Base-by-base conservation (phyloP, 2,797 vertebrate species). In the Nannoperca obscura region DNA sequence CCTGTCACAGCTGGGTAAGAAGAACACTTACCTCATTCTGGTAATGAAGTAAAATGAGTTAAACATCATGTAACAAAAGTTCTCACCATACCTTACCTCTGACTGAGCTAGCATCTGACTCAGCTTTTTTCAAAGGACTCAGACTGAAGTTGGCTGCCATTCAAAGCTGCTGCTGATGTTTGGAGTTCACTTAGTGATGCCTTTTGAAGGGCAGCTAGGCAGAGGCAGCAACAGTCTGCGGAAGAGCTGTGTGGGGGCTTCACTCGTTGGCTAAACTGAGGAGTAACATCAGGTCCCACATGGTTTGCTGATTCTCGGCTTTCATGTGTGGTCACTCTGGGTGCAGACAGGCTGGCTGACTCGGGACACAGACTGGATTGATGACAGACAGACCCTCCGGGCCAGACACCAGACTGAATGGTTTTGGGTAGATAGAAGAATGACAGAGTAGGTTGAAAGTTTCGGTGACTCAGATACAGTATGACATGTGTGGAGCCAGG, bases 1-100 rank as follows among this genome's bases (percentile, higher is more conserved):
- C 93, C 95, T 0, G 0, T 94, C 85, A 91, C 94, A 0, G 67
- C 88, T 1, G 96, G 97, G 98, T 99, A 93, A 94, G 90, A 78
- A 62, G 44, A 82, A 65, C 44, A 66, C 59, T 80, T 57, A 70
- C 69, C 66, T 80, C 75, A 78, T 57, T 67, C 32, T 38, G 40
- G 52, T 22, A 76, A 44, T 40, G 72, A 67, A 36, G 49, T 83
- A 20, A 89, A 78, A 73, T 54, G 1, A 73, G 47, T 67, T 8
- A 62, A 86, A 80, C 57, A 60, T 70, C 46, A 47, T 20, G n/a
- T 54, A 50, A 54, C 68, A 66, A 55, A 67, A 15, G 32, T 65
- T 81, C 64, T 78, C 49, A 63, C 63, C 75, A 58, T 82, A 60
- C 70, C 57, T 57, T 58, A 54, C 63, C 8, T 50, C 55, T 74